phyloP scores from a whole-genome alignment of 2,797 vertebrate genomes.

The Aulostomus chinensis region DNA sequence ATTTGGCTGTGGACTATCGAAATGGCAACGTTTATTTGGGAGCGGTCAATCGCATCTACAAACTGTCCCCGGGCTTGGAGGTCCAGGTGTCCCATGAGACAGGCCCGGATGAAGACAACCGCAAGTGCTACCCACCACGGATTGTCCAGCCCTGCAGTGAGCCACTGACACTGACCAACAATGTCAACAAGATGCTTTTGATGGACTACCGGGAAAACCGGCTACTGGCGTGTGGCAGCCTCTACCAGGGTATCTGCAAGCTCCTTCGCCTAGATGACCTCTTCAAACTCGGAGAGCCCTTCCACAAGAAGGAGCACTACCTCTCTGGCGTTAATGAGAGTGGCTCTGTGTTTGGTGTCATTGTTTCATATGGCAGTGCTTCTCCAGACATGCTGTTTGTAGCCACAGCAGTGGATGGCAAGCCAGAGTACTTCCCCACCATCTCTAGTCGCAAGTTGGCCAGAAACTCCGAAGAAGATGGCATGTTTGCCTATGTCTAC shows the following conservation, averaged over 20 bases:
- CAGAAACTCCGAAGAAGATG: slow-evolving; percentile 94
- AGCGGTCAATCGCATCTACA: slow-evolving; percentile 97
- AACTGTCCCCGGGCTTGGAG: slow-evolving; percentile 90
- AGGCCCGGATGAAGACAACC: slow-evolving; percentile 95
- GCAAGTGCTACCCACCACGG: slow-evolving; percentile 96
- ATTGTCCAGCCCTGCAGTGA: slow-evolving; percentile 97
- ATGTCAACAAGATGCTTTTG: slow-evolving; percentile 98
- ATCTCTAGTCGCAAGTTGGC: slow-evolving; percentile 96
- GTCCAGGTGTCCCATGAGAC: slow-evolving; percentile 93
- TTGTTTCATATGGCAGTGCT: slow-evolving; percentile 90
- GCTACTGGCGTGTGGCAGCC: slow-evolving; percentile 94
- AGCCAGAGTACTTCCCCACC: slow-evolving; percentile 98
- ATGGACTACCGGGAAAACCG: slow-evolving; percentile 97
- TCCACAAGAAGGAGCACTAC: slow-evolving; percentile 98
- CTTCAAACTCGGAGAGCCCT: slow-evolving; percentile 97
- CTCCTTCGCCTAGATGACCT: slow-evolving; percentile 95
- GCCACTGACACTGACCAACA: slow-evolving; percentile 90
- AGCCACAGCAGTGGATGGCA: slow-evolving; percentile 95
- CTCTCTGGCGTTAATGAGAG: slow-evolving; percentile 97
- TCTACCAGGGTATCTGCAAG: slow-evolving; percentile 98
- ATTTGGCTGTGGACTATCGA: slow-evolving; percentile 92
- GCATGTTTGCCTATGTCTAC: slow-evolving; percentile 98
- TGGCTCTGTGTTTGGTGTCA: slow-evolving; percentile 96
- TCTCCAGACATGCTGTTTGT: slow-evolving; percentile 95
- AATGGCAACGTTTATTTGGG: slow-evolving; percentile 96